Conservation (phyloP, 2,888 invertebrate genomes). For the Hypercompe scribonia region DNA sequence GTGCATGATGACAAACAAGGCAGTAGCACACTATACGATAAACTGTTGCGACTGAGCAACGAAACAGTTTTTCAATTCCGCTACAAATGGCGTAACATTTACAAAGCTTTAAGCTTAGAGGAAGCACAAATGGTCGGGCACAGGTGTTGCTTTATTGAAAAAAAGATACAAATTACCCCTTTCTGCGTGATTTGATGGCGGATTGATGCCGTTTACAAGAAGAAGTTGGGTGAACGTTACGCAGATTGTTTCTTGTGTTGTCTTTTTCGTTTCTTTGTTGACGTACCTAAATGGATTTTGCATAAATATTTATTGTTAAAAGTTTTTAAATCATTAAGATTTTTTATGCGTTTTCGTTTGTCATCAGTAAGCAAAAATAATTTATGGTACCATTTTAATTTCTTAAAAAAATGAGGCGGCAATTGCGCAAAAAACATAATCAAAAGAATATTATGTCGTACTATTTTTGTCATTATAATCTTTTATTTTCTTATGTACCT, state of each 20-base stretch:
- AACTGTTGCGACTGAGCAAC: conserved; percentile 71
- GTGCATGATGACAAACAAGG: conserved; percentile 46
- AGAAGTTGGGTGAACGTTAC: conserved; percentile 46
- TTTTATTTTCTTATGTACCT: background rate
- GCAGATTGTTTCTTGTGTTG: conserved; percentile 54
- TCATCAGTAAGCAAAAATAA: conserved; percentile 8
- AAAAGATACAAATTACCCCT: conserved; percentile 84
- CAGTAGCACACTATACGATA: conserved; percentile 55
- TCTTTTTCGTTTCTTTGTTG: conserved; percentile 39
- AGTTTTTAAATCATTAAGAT: conserved; percentile 31
- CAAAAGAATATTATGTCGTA: background rate
- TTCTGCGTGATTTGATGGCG: conserved; percentile 73
- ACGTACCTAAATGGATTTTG: conserved; percentile 29
- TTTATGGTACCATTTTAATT: background rate
- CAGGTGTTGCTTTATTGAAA: conserved; percentile 85
- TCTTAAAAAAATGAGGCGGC: background rate
- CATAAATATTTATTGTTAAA: conserved; percentile 34
- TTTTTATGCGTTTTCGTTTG: conserved; percentile 21
- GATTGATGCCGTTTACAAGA: conserved; percentile 66
- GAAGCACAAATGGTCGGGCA: conserved; percentile 76
- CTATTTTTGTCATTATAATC: background rate
- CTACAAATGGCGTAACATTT: conserved; percentile 84
- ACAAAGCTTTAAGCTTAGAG: conserved; percentile 80
- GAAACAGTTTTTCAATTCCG: conserved; percentile 84
- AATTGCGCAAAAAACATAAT: no score